Base-by-base conservation (phyloP, 2,888 invertebrate genomes). In the Drosophila borealis region DNA sequence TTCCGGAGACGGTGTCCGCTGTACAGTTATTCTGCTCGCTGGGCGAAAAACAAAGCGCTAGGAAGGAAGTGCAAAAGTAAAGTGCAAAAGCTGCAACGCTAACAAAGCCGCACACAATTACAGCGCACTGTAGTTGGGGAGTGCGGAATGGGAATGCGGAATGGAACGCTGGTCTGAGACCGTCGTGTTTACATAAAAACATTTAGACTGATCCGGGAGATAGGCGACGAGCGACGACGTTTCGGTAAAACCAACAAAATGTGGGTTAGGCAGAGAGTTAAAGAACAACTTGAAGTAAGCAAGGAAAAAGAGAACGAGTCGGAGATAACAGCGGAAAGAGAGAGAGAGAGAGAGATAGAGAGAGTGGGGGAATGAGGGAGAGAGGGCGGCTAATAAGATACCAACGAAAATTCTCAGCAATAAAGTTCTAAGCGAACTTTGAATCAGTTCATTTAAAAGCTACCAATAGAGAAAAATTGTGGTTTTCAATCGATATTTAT, bases 51-150 rank as follows among this genome's bases (percentile, higher is more conserved):
- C 81, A 85, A 82, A 81, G 83, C 69, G 72, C 80, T 57, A 70
- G 81, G 75, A 82, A 85, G 85, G 85, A 85, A 82, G 72, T 73
- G 72, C 72, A 72, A 68, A 72, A 73, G 82, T 81, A 85, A 82
- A 83, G 83, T 83, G 85, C 85, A 83, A 83, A 83, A 82, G 82
- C 82, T 85, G 82, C 85, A 83, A 71, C 79, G 74, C 74, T 67
- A 77, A 81, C 85, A 85, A 85, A 85, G 83, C 62, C 85, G 79
- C 72, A 79, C 74, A 82, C 79, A 82, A 84, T 82, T 79, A 82
- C 77, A 68, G 71, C 66, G 70, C 67, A 36, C 64, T 67, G 63
- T 53, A 4, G 9, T 2, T 33, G 14, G 4, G 44, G 9, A 13
- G 3, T 10, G 13, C n/a, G 13, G 14, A 34, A 9, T 3, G 10